Conservation (phyloP, 2,113 vertebrate genomes). For the Mystacornis crossleyi region DNA sequence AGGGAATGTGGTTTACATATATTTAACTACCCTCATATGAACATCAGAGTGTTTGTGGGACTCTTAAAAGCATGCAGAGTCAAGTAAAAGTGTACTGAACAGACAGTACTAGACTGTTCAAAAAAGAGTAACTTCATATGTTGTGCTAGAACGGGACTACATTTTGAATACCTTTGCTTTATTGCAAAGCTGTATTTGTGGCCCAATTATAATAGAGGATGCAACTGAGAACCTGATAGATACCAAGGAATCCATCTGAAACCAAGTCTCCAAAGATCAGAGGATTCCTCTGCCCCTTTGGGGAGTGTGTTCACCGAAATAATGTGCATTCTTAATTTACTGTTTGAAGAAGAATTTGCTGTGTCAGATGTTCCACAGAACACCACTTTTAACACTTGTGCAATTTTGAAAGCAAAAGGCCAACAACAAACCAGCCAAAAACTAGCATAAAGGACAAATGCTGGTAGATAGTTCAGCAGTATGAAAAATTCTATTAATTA, state of each 20-base stretch:
- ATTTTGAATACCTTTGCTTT: neutral
- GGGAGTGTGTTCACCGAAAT: neutral
- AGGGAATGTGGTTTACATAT: neutral
- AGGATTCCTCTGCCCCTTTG: neutral
- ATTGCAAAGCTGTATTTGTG: neutral
- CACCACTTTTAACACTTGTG: neutral
- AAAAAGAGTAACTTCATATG: neutral
- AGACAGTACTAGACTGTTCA: neutral
- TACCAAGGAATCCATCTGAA: neutral
- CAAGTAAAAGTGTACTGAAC: neutral
- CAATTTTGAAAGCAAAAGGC: neutral
- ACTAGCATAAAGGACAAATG: neutral
- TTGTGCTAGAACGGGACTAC: neutral
- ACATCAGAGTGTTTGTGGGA: neutral
- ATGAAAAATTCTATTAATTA: neutral
- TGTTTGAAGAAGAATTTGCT: neutral
- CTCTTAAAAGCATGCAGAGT: neutral
- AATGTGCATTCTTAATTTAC: neutral
- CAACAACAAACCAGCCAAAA: neutral
- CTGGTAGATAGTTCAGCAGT: neutral
- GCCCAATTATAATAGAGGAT: neutral
- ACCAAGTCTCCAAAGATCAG: neutral
- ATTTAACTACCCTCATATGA: neutral
- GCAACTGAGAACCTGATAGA: neutral
- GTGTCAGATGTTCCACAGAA: neutral